Evolutionary conservation across 2,113 vertebrate species (phyloP).

Genomic region (Podilymbus podiceps): DNA sequence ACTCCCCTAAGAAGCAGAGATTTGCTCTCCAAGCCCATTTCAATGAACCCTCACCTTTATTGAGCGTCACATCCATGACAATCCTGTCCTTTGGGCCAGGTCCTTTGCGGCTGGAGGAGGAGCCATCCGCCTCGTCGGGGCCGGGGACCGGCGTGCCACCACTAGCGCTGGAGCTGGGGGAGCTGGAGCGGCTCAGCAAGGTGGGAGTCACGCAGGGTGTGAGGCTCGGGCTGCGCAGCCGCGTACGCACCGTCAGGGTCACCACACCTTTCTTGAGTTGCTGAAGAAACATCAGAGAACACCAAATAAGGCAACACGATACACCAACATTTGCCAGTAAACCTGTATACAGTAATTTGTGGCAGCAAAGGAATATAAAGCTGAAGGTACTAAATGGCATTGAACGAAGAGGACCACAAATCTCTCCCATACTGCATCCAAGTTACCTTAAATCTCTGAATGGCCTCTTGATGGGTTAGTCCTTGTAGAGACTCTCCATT

Average conservation of each 20-base stretch:
- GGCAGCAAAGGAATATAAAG: background rate
- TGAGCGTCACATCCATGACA: slow-evolving; percentile 93
- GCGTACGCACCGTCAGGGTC: slow-evolving; percentile 89
- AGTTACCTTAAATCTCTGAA: slow-evolving; percentile 95
- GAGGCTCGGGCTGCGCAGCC: slow-evolving; percentile 93
- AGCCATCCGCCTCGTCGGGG: slow-evolving; percentile 67
- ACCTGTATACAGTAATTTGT: background rate
- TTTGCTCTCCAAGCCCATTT: background rate
- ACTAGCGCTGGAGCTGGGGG: slow-evolving; percentile 83
- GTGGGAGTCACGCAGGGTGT: slow-evolving; percentile 89
- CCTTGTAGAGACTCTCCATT: slow-evolving; percentile 96
- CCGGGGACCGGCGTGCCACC: slow-evolving; percentile 43
- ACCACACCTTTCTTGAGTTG: slow-evolving; percentile 95
- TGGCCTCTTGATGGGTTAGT: slow-evolving; percentile 93
- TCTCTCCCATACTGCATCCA: background rate
- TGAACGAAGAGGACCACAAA: background rate
- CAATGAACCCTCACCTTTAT: slow-evolving; percentile 81
- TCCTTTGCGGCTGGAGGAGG: slow-evolving; percentile 76
- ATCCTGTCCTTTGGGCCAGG: slow-evolving; percentile 92
- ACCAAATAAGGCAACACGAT: accelerated
- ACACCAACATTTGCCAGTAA: background rate
- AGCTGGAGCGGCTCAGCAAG: slow-evolving; percentile 88
- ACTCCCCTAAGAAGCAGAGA: background rate
- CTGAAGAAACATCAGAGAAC: slow-evolving; percentile 65
- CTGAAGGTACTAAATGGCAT: accelerated